phyloP scores from a whole-genome alignment of 1,140 invertebrate genomes.

The Apis florea region DNA sequence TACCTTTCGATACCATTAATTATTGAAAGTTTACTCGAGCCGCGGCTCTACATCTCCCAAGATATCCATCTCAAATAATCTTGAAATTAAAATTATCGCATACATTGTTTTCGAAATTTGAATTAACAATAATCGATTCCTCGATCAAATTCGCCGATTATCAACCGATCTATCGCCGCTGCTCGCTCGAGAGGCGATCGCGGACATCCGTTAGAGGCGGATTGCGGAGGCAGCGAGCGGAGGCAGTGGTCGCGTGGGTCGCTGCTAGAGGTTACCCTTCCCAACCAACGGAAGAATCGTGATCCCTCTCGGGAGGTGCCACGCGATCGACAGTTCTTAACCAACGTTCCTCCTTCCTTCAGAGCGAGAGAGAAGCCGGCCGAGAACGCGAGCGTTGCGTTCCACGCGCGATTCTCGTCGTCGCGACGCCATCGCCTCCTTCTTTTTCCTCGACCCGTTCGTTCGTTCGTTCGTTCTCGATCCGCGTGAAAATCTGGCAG shows the following conservation, averaged over 20 bases:
- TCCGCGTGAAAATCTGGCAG: neutral
- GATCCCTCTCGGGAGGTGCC: slow-evolving; percentile 57
- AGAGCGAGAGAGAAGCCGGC: slow-evolving; percentile 20
- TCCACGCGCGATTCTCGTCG: neutral
- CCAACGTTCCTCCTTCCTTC: slow-evolving; percentile 39
- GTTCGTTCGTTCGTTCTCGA: neutral
- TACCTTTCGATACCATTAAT: no score
- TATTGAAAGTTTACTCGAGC: no score
- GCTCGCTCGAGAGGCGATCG: slow-evolving; percentile 1
- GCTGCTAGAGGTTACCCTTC: slow-evolving; percentile 62
- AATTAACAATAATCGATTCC: no score
- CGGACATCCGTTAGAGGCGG: slow-evolving; percentile 58
- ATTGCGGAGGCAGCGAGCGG: slow-evolving; percentile 58
- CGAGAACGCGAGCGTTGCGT: slow-evolving; percentile 27
- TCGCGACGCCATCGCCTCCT: neutral
- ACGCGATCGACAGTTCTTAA: slow-evolving; percentile 57
- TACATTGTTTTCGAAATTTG: no score
- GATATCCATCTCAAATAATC: no score
- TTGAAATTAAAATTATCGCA: no score
- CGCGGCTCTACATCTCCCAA: no score
- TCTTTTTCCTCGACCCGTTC: neutral
- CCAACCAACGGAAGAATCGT: slow-evolving; percentile 53
- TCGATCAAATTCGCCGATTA: no score
- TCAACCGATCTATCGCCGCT: neutral
- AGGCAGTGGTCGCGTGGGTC: slow-evolving; percentile 68